Conservation (phyloP, 2,797 vertebrate genomes). For the Leptodactylus fallax region DNA sequence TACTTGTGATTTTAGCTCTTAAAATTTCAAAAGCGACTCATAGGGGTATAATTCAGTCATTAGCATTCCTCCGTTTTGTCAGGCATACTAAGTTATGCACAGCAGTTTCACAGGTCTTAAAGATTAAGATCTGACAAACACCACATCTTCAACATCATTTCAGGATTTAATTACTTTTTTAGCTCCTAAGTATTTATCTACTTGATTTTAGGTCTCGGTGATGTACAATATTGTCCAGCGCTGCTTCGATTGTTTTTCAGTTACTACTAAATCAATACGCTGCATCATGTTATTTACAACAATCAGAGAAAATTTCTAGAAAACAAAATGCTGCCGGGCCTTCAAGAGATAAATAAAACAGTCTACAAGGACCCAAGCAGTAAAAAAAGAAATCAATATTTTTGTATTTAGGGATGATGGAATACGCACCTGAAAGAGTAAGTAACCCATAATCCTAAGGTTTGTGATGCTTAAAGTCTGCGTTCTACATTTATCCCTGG, state of each 20-base stretch:
- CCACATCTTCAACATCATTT: conserved; percentile 14
- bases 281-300: conserved; percentile 55
- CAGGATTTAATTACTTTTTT: conserved; percentile 47
- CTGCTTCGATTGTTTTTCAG: conserved; percentile 46
- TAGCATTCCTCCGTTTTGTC: conserved; percentile 26
- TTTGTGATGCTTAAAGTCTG: neutral
- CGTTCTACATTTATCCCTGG: neutral
- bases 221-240: conserved; percentile 37
- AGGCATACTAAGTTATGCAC: conserved; percentile 36
- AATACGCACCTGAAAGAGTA: conserved; percentile 1
- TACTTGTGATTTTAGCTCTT: neutral
- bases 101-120: conserved; percentile 31
- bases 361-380: conserved; percentile 23
- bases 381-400: conserved; percentile 55
- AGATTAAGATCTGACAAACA: conserved; percentile 49
- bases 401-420: conserved; percentile 51
- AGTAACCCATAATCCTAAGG: neutral
- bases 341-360: conserved; percentile 49
- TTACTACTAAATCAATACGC: conserved; percentile 57
- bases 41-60: conserved; percentile 17
- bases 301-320: conserved; percentile 45
- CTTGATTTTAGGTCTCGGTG: conserved; percentile 8
- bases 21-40: neutral
- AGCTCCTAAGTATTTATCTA: conserved; percentile 38
- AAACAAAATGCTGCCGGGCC: conserved; percentile 49